Conservation (phyloP, 2,797 vertebrate genomes). For the Bovichtus diacanthus region DNA sequence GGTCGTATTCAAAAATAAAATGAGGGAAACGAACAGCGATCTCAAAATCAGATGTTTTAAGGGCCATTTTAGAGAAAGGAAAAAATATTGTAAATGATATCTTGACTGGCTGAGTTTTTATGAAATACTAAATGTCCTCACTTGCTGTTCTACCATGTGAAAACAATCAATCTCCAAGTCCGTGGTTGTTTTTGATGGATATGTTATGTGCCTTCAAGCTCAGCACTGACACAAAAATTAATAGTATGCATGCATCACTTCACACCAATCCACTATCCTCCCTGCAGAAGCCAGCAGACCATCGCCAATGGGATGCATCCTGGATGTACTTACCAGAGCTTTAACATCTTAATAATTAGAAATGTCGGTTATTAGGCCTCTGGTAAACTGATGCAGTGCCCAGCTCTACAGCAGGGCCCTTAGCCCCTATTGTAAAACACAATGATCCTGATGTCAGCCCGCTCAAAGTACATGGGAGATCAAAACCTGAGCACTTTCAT, state of each 20-base stretch:
- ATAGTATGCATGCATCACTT: background rate
- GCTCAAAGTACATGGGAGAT: slow-evolving; percentile 47
- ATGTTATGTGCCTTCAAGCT: slow-evolving; percentile 6
- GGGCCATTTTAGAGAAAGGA: background rate
- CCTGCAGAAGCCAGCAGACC: background rate
- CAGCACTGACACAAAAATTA: slow-evolving; percentile 4
- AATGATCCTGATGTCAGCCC: slow-evolving; percentile 32
- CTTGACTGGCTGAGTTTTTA: background rate
- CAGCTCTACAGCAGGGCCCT: slow-evolving; percentile 27
- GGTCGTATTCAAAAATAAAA: background rate
- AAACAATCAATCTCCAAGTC: background rate
- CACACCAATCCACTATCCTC: background rate
- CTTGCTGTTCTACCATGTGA: background rate
- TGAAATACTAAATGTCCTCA: background rate
- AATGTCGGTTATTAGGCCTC: slow-evolving; percentile 1
- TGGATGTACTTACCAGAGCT: background rate
- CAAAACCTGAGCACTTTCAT: slow-evolving; percentile 48
- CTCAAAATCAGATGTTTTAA: background rate
- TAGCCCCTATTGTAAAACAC: slow-evolving; percentile 34
- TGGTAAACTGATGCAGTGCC: slow-evolving; percentile 15
- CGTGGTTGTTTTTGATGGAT: slow-evolving; percentile 10
- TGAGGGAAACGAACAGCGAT: background rate
- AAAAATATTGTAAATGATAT: background rate
- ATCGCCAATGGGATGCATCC: background rate
- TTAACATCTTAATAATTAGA: slow-evolving; percentile 31